Base-by-base conservation (phyloP, 1,140 invertebrate genomes). In the Maniola jurtina region DNA sequence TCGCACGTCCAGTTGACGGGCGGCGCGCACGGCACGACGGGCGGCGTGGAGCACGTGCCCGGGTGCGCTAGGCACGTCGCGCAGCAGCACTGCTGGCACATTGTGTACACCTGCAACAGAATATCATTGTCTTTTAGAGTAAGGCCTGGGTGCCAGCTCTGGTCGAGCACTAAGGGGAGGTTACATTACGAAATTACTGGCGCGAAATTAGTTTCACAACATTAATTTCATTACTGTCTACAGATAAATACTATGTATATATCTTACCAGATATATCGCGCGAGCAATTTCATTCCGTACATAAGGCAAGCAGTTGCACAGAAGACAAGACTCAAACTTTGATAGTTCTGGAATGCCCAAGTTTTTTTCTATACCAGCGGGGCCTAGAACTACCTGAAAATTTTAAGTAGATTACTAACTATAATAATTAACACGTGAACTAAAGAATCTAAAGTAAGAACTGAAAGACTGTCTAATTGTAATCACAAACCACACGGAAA, bases 321-420 rank as follows among this genome's bases (percentile, higher is more conserved):
- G 79, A 8, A 93, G 75, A 70, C 92, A 92, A 63, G 88, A 90
- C 73, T 94, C 93, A 64, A 91, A 91, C 59, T 91, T 91, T 5
- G 86, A 88, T 15, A 94, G 64, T 16, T 89, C 80, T 11, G 93
- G 93, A 16, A 94, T 71, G 8, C 91, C 92, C 35, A 93, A 80
- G 75, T 93, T 91, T 64, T 84, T 92, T 45, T 91, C 89, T 40
- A 94, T 77, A 0, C 93, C 93, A 45, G 85, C 79, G 13, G 85
- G 77, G 9, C 84, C 87, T 40, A 89, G 66, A 8, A 81, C 34
- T 13, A 88, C 82, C 85, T 89, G 70, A 25, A 75, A 75, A 70
- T 6, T 35, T 35, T 4, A 35, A 36, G 4, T 35, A 25, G 3
- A 36, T 55, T 6, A n/a, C 10, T 52, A n/a, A 45, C 62, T n/a